Percentiles rank a stretch among this genome's conserved stretches.
These are phyloP conservation scores for Listrodromus nycthemerus DNA, from an alignment of 2,888 invertebrate species.

Conservation along the genomic window DNA sequence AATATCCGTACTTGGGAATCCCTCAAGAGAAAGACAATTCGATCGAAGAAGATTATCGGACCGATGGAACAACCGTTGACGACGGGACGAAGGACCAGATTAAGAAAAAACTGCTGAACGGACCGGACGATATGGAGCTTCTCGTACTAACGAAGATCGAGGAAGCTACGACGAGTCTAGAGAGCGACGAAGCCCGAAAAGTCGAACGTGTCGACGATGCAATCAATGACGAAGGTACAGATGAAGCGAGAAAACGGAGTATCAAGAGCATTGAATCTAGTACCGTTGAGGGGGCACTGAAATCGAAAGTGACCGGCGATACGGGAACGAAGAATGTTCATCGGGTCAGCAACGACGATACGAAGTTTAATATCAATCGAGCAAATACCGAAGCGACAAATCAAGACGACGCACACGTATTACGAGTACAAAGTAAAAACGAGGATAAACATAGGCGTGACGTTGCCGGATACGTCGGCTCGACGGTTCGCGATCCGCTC, in stretches of 20 bases:
- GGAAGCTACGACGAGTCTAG: conserved; percentile 63
- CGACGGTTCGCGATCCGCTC: conserved; percentile 54
- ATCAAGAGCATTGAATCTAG: not conserved
- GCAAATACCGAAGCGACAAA: not conserved
- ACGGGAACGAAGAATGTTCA: not conserved
- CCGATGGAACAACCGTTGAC: not conserved
- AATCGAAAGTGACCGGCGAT: not conserved
- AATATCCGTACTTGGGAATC: not conserved
- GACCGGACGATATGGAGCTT: conserved; percentile 70
- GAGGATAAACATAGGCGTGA: conserved; percentile 44
- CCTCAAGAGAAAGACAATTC: not conserved
- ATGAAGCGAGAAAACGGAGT: not conserved
- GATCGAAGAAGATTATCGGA: not conserved
- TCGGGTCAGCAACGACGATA: not conserved
- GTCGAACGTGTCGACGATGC: conserved; percentile 34
- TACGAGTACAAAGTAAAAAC: conserved; percentile 52
- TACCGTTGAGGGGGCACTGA: not conserved
- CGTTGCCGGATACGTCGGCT: conserved; percentile 19
- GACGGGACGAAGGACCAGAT: not conserved
- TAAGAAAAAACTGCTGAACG: conserved; percentile 30
- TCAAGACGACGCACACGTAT: conserved; percentile 3
- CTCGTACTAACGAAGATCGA: conserved; percentile 72
- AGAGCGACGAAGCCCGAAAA: conserved; percentile 41
- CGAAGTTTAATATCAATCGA: not conserved
- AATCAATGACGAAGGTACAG: not conserved